Evolutionary conservation across 2,113 vertebrate species (phyloP), one percentile per base, ranked within the genome.

Genomic region (Anoura caudifer): DNA sequence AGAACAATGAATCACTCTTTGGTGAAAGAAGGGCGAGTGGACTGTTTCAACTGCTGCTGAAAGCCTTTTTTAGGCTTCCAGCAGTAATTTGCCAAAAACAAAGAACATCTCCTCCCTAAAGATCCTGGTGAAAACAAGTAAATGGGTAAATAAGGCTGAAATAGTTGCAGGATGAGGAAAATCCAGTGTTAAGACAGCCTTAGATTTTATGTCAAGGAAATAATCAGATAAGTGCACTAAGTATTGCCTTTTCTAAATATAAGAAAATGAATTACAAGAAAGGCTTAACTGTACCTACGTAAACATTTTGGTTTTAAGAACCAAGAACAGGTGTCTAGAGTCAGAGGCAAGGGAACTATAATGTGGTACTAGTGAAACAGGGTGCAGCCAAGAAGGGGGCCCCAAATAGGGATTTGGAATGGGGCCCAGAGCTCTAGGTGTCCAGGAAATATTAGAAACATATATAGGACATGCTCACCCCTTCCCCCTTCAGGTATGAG

Each of bases 301-400:
- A 67, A 87, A 90, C 89, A 80, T 70, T 70, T 50, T 83, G 67
- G 38, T 73, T 83, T 83, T 45, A 70, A 77, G 73, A 91, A 77
- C 31, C 59, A 85, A 87, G 67, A 91, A 89, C 86, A 92, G 75
- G 95, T 86, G 82, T 59, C 52, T 54, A 6, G 11, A 67, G 59
- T 85, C 82, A 79, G 92, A 95, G 43, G 54, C 87, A 63, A 69
- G 91, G 92, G 47, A 69, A 96, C 56, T 52, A 11, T 89, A 87
- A 86, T 41, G 28, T 11, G 10, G 69, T 65, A 70, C n/a, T n/a
- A n/a, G n/a, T n/a, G n/a, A n/a, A n/a, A n/a, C n/a, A n/a, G n/a
- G n/a, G n/a, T n/a, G n/a, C n/a, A n/a, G n/a, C n/a, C n/a, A n/a
- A n/a, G n/a, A n/a, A n/a, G n/a, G n/a, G n/a, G n/a, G n/a, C n/a